Conservation (phyloP, 2,797 vertebrate genomes). For the Vipera latastei region DNA sequence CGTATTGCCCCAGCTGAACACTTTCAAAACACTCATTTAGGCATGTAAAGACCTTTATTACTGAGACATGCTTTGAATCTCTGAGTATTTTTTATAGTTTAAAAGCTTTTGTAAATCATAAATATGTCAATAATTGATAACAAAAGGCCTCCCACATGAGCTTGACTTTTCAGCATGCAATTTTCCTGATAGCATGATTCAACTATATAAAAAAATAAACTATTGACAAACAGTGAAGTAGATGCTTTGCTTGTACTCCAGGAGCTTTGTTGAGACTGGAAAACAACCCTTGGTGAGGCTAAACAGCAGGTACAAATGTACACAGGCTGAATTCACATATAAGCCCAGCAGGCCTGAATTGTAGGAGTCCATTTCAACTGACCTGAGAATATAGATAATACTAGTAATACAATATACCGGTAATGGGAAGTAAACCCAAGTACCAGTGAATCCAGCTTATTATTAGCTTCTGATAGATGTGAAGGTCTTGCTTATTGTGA, state of each 20-base stretch:
- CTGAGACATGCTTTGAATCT: background rate
- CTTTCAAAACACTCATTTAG: background rate
- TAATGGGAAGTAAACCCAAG: background rate
- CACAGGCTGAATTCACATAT: background rate
- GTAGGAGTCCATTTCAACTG: background rate
- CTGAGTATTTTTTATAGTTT: background rate
- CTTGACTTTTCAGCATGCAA: background rate
- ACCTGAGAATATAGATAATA: background rate
- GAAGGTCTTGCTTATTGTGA: background rate
- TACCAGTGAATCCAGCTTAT: background rate
- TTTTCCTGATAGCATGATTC: background rate
- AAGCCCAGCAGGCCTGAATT: background rate
- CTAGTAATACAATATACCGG: background rate
- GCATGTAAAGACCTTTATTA: background rate
- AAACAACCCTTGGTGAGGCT: constrained; percentile 28
- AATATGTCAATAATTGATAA: background rate
- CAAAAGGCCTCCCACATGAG: background rate
- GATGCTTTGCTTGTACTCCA: background rate
- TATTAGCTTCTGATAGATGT: constrained; percentile 1
- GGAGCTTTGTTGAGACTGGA: constrained; percentile 30
- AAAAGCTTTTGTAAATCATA: background rate
- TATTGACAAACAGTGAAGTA: constrained; percentile 11
- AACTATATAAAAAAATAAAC: background rate
- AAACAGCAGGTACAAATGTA: constrained; percentile 30
- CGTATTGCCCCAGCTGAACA: background rate